Conservation (phyloP, 2,797 vertebrate species). For the Takifugu rubripes region DNA sequence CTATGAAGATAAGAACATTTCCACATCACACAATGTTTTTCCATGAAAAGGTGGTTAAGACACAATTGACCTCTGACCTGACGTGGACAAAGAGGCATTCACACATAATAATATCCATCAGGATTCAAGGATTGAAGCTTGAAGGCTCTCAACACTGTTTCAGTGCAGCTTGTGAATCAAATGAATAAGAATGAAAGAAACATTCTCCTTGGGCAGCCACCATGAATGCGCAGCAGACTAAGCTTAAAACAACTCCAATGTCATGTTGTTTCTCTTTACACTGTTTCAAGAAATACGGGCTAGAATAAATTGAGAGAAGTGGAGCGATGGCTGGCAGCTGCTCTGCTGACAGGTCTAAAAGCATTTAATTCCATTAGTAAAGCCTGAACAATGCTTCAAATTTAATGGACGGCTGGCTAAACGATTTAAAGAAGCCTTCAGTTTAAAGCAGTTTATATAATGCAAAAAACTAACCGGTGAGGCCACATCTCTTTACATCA, state of each 20-base stretch:
- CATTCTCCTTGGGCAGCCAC: conserved; percentile 44
- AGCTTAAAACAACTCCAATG: conserved; percentile 48
- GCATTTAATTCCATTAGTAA: conserved; percentile 37
- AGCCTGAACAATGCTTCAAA: conserved; percentile 44
- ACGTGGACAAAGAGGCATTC: background rate
- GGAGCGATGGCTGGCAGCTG: conserved; percentile 16
- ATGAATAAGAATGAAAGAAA: conserved; percentile 30
- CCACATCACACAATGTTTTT: conserved; percentile 9
- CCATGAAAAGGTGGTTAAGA: background rate
- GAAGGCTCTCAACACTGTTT: conserved; percentile 19
- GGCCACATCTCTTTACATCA: conserved; percentile 30
- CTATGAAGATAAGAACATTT: conserved; percentile 61
- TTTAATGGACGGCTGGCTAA: conserved; percentile 25
- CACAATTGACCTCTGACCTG: conserved; percentile 7
- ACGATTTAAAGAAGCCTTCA: conserved; percentile 21
- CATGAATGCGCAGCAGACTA: conserved; percentile 50
- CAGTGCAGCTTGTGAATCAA: conserved; percentile 41
- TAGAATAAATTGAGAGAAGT: conserved; percentile 10
- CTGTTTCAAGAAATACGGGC: conserved; percentile 7
- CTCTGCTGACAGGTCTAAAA: conserved; percentile 50
- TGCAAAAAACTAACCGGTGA: conserved; percentile 15
- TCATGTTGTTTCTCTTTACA: conserved; percentile 42
- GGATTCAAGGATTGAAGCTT: conserved; percentile 29
- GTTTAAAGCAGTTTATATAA: conserved; percentile 9
- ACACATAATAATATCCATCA: background rate